phyloP scores from a whole-genome alignment of 2,888 invertebrate species.

The Muscina levida region DNA sequence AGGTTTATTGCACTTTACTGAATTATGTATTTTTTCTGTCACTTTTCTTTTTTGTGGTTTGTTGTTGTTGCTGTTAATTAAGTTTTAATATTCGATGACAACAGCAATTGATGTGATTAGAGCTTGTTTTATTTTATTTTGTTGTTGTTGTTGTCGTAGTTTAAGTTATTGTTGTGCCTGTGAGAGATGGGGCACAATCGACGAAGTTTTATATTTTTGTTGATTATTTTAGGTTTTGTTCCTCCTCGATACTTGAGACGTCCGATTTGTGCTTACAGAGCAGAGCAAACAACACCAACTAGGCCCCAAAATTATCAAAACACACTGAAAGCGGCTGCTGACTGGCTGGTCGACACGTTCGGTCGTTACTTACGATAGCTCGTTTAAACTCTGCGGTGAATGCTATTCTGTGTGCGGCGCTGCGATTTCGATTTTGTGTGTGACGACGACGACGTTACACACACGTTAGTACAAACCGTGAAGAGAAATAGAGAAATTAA shows the following conservation, averaged over 20 bases:
- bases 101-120: conserved; percentile 5
- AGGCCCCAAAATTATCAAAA: conserved; percentile 16
- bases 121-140: not conserved
- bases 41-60: not conserved
- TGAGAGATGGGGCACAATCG: not conserved
- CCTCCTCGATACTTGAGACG: conserved; percentile 9
- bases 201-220: not conserved
- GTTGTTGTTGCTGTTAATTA: not conserved
- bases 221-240: not conserved
- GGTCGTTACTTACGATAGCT: conserved; percentile 30
- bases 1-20: conserved; percentile 20
- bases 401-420: not conserved
- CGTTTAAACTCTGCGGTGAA: not conserved
- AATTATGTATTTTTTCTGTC: not conserved
- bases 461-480: not conserved
- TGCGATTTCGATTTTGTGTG: conserved; percentile 7
- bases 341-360: conserved; percentile 30
- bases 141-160: too few species aligned
- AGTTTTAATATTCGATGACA: conserved; percentile 6
- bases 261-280: not conserved
- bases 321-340: conserved; percentile 35
- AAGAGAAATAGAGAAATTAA: not conserved
- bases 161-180: too few species aligned
- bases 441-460: not conserved
- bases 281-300: not conserved